Evolutionary conservation across 2,113 vertebrate genomes (phyloP), one percentile per base, ranked within the genome.

Genomic region (Clarias gariepinus): DNA sequence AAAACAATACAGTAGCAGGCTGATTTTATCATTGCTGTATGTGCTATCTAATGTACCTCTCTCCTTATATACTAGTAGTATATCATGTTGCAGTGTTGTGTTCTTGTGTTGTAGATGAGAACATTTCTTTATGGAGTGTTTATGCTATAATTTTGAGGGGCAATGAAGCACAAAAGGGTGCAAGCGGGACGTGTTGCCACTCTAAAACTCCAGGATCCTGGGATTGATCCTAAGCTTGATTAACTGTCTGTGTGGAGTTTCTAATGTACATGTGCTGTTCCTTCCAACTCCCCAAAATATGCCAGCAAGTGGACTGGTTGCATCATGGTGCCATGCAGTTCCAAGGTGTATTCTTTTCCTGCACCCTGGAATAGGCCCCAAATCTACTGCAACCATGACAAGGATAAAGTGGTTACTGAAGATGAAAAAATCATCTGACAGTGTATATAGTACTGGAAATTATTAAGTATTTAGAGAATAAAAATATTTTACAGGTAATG

Each of bases 141-240:
- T 33, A 60, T 80, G 55, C 58, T 81, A 12, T 81, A 63, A 63
- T 81, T 63, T 64, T 41, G 33, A 16, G 30, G 19, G 58, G 25
- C 28, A 81, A 81, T 41, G 63, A 41, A 74, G 19, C 71, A 76
- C 41, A 7, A 71, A 73, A 76, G 9, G 73, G 73, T 76, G 36
- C 71, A 74, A 47, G 71, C 3, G 8, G 8, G 71, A 36, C 2
- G 5, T 71, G 15, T 36, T 68, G 11, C 15, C 28, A 4, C 30
- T 3, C 41, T 12, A 33, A 33, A 64, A 36, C 13, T 25, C 41
- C 9, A 25, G 19, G 36, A 3, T 74, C 3, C 69, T 41, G 69
- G 69, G 33, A 76, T 52, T 23, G 4, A 53, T 18, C 25, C 74
- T 74, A 30, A 71, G 8, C 69, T 74, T 2, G 1, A 76, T 76